Evolutionary conservation across 2,113 vertebrate genomes (phyloP).

Genomic region (Tragelaphus buxtoni): DNA sequence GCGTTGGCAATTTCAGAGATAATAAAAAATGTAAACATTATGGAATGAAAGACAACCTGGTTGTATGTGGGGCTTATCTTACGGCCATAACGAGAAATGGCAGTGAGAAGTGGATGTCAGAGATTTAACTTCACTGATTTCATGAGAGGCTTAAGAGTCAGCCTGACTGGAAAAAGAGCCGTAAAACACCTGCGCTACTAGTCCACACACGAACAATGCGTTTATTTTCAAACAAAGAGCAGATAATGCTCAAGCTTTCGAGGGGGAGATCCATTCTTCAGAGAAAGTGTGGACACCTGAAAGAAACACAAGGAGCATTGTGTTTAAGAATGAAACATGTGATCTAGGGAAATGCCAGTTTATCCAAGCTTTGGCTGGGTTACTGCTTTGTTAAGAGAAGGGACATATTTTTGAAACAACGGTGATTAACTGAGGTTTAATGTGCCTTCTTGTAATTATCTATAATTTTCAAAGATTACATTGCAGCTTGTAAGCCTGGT

Average conservation of each 20-base stretch:
- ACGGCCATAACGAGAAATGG: neutral
- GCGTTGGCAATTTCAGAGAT: neutral
- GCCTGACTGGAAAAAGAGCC: conserved; percentile 26
- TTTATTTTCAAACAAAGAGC: conserved; percentile 66
- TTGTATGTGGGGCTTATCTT: conserved; percentile 26
- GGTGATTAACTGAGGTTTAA: conserved; percentile 68
- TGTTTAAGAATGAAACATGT: conserved; percentile 68
- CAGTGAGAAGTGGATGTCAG: conserved; percentile 26
- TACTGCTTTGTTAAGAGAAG: conserved; percentile 63
- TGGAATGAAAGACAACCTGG: conserved; percentile 39
- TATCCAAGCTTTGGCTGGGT: conserved; percentile 59
- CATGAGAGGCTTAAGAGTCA: conserved; percentile 50
- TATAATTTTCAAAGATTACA: conserved; percentile 71
- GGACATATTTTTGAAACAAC: conserved; percentile 73
- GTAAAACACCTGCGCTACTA: conserved; percentile 55
- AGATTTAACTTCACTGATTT: conserved; percentile 49
- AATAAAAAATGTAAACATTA: conserved; percentile 49
- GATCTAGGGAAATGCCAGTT: conserved; percentile 69
- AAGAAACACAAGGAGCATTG: conserved; percentile 62
- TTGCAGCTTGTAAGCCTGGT: conserved; percentile 47
- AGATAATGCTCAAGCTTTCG: conserved; percentile 67
- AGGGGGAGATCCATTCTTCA: conserved; percentile 54
- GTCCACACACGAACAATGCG: conserved; percentile 52
- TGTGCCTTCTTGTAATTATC: conserved; percentile 51
- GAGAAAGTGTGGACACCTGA: conserved; percentile 61